Evolutionary conservation across 64 coral and sea anemone genomes (phyloP).

Genomic region (Cladopsammia gracilis): DNA sequence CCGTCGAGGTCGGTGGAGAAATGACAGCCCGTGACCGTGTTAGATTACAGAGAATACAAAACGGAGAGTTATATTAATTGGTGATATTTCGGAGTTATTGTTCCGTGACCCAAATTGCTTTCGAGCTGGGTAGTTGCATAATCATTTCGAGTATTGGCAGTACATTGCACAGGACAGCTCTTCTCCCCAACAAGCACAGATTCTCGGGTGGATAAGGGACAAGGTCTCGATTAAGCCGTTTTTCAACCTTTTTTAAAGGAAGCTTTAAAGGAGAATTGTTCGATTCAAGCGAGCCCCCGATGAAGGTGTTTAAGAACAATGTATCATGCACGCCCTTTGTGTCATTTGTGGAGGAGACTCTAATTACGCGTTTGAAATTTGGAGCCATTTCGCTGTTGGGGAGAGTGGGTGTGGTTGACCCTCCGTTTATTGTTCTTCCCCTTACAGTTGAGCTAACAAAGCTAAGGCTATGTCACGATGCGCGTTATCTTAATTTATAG

Average conservation of each 20-base stretch:
- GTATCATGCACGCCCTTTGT: no score
- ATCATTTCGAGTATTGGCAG: conserved; percentile 23
- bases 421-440: no score
- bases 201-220: conserved; percentile 7
- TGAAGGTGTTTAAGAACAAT: no score
- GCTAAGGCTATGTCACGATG: conserved; percentile 25
- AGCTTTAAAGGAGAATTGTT: no score
- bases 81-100: conserved; percentile 22
- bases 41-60: conserved; percentile 27
- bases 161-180: not conserved
- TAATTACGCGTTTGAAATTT: not conserved
- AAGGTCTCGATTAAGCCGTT: conserved; percentile 28
- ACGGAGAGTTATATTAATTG: conserved; percentile 1
- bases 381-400: no score
- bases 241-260: not conserved
- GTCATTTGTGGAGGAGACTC: not conserved
- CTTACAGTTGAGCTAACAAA: not conserved
- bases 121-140: not conserved
- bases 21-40: conserved; percentile 11
- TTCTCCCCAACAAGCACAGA: not conserved
- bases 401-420: no score
- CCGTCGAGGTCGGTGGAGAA: conserved; percentile 3
- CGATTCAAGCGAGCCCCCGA: no score
- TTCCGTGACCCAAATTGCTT: conserved; percentile 9
- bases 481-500: not conserved